phyloP scores from a whole-genome alignment of 2,797 vertebrate genomes.

The Alcedo quadribrachys region DNA sequence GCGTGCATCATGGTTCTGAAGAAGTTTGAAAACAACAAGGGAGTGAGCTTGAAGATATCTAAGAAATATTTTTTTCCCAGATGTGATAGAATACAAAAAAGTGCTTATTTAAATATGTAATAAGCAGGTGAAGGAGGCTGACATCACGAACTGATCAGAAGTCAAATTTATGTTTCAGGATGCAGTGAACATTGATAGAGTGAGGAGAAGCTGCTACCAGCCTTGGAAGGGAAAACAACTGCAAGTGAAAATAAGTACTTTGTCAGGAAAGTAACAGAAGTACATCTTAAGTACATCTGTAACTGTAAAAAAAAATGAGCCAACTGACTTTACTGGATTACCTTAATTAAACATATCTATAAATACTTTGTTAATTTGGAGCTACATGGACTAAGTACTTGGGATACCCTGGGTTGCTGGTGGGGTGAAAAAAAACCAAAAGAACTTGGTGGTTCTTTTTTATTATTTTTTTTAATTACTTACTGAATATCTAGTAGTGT shows the following conservation, averaged over 20 bases:
- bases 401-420: neutral
- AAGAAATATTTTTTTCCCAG: neutral
- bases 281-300: neutral
- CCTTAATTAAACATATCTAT: neutral
- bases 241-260: neutral
- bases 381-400: neutral
- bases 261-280: neutral
- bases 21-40: neutral
- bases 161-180: neutral
- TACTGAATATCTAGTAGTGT: neutral
- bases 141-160: neutral
- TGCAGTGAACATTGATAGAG: neutral
- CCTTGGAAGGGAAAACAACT: neutral
- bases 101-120: neutral
- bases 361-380: neutral
- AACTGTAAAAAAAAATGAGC: neutral
- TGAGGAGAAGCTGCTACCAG: neutral
- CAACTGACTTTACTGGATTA: neutral
- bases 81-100: neutral
- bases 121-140: neutral
- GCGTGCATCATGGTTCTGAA: rapidly evolving
- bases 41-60: neutral
- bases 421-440: neutral
- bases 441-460: neutral
- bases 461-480: neutral